These are phyloP conservation scores for Drosophila vallismaia DNA, from an alignment of 2,888 invertebrate genomes.

Conservation along the genomic window DNA sequence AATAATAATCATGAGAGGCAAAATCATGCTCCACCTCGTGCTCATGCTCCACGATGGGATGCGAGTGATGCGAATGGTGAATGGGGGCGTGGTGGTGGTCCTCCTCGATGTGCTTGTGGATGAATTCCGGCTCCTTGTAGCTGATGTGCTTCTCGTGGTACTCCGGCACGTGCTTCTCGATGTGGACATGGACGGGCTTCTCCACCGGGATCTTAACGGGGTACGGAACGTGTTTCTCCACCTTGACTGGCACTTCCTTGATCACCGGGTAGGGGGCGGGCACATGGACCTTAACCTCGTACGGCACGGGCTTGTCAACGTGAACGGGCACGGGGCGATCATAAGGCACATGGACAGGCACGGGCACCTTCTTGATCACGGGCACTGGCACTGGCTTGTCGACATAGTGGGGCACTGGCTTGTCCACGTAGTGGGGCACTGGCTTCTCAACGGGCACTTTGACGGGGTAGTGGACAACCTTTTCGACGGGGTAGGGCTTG, in stretches of 20 bases:
- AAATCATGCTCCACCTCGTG: conserved; percentile 81
- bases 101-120: conserved; percentile 85
- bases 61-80: conserved; percentile 65
- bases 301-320: conserved; percentile 90
- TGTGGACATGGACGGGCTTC: conserved; percentile 89
- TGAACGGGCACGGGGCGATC: conserved; percentile 88
- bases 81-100: conserved; percentile 75
- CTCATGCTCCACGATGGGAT: conserved; percentile 80
- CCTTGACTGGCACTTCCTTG: conserved; percentile 87
- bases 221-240: conserved; percentile 89
- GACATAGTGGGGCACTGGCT: conserved; percentile 88
- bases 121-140: conserved; percentile 89
- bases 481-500: conserved; percentile 90
- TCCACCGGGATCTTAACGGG: conserved; percentile 89
- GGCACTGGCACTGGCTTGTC: conserved; percentile 87
- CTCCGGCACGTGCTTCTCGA: conserved; percentile 89
- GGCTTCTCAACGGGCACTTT: conserved; percentile 88
- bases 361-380: conserved; percentile 86
- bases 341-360: conserved; percentile 87
- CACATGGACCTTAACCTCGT: conserved; percentile 89
- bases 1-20: conserved; percentile 81
- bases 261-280: conserved; percentile 89
- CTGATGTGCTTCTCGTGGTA: conserved; percentile 87
- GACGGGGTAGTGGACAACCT: conserved; percentile 89
- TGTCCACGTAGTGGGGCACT: conserved; percentile 86